phyloP scores from a whole-genome alignment of 2,113 vertebrate genomes.

The Arenaria interpres region DNA sequence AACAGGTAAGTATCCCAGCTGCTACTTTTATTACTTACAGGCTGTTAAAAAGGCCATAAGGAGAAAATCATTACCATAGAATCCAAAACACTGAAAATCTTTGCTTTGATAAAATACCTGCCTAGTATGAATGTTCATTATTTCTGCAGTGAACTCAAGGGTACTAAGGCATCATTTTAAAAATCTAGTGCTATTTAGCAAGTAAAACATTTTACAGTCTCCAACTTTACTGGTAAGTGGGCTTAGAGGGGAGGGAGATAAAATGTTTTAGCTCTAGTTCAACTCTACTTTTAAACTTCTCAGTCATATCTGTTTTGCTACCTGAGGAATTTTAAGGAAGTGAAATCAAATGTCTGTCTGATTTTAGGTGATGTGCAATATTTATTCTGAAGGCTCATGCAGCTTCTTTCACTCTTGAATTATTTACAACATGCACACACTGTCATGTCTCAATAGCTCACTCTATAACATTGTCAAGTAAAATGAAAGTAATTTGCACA shows the following conservation, averaged over 20 bases:
- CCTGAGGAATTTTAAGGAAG: not conserved
- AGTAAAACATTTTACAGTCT: not conserved
- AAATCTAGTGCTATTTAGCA: not conserved
- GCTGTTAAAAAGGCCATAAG: not conserved
- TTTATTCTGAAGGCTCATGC: constrained; percentile 16
- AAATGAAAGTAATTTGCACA: constrained; percentile 20
- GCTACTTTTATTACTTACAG: not conserved
- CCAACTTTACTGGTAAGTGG: not conserved
- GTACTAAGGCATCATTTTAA: not conserved
- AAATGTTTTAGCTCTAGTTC: not conserved
- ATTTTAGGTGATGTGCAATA: constrained; percentile 11
- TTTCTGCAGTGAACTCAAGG: not conserved
- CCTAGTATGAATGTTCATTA: not conserved
- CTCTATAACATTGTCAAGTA: not conserved
- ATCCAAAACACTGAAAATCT: not conserved
- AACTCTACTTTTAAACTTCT: constrained; percentile 25
- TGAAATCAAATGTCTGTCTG: constrained; percentile 15
- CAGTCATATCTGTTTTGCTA: not conserved
- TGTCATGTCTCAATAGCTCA: not conserved
- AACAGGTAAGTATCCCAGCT: not conserved
- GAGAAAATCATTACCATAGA: not conserved
- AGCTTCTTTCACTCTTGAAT: constrained; percentile 16
- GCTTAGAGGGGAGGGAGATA: not conserved
- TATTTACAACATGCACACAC: not conserved
- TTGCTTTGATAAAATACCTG: not conserved